Conservation (phyloP, 1,140 invertebrate genomes). For the Euborellia annulipes region DNA sequence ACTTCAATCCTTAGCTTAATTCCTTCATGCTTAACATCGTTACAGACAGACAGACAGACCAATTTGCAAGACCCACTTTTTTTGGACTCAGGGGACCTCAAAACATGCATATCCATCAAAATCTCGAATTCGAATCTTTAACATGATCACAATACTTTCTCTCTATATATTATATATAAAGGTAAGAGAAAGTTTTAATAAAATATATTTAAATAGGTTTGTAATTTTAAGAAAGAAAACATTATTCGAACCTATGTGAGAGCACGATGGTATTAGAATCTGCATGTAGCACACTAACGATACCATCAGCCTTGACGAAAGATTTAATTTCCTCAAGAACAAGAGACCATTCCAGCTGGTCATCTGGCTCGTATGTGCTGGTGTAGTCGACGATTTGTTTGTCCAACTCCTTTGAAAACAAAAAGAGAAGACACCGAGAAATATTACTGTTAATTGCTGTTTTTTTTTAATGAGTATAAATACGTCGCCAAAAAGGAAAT, state of each 20-base stretch:
- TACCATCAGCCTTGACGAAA: constrained; percentile 84
- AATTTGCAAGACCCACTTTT: too few species aligned
- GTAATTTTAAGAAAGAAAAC: too few species aligned
- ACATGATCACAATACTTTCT: too few species aligned
- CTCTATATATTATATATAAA: too few species aligned
- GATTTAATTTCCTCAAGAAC: constrained; percentile 89
- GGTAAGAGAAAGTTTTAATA: too few species aligned
- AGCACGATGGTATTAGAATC: constrained; percentile 67
- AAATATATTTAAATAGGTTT: too few species aligned
- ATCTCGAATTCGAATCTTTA: too few species aligned
- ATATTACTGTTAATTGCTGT: not conserved
- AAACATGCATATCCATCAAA: too few species aligned
- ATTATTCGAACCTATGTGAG: constrained; percentile 73
- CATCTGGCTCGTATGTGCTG: constrained; percentile 87
- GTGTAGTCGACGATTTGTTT: constrained; percentile 88
- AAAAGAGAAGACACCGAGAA: constrained; percentile 3
- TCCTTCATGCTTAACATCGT: too few species aligned
- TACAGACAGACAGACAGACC: too few species aligned
- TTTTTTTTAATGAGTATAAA: not conserved
- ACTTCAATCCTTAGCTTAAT: too few species aligned
- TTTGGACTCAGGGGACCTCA: too few species aligned
- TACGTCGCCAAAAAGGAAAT: constrained; percentile 1
- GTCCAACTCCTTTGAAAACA: constrained; percentile 51
- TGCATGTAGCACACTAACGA: constrained; percentile 72
- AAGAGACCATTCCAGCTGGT: constrained; percentile 89